Base-by-base conservation (phyloP, 2,797 vertebrate genomes). In the Novumbra hubbsi region DNA sequence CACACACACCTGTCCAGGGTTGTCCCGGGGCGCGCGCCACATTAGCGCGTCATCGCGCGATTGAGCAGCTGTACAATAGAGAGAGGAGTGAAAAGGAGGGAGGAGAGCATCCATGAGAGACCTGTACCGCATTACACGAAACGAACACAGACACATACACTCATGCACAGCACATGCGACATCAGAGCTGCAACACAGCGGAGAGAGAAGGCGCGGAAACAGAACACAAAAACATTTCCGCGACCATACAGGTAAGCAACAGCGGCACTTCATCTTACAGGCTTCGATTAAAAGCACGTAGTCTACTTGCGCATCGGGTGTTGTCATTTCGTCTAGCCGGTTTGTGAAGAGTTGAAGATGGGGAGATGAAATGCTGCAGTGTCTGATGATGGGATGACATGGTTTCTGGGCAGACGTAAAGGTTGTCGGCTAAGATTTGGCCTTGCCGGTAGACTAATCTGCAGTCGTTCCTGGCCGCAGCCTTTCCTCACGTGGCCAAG, bases 221-320 rank as follows among this genome's bases (percentile, higher is more conserved):
- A 30, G 16, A 38, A 38, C 15, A 38, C 6, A 41, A 9, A 69
- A 73, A 83, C 62, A 68, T 41, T 48, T 24, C 50, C 67, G 70
- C 38, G 70, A 32, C 70, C 6, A 82, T 75, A 60, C 87, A 89
- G 92, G 92, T 93, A 91, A 89, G 87, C 52, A 24, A 64, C 4
- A 19, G 70, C 50, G 57, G 72, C 70, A 70, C 72, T 50, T 11
- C 0, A 62, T 4, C 16, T 30, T 2, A 9, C 30, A n/a, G 14
- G 55, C 55, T 73, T 50, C 71, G 69, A 70, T 67, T 64, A 73
- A 52, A 1, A 48, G 73, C 73, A 57, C 9, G 68, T 49, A 38
- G 24, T 48, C n/a, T 75, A 3, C 70, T 79, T 81, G 80, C 83
- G 85, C 86, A 88, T 68, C 74, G 85, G 82, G 82, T 85, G 81